Evolutionary conservation across 30 jellyfish, hydroid and myxozoan genomes (phyloP).

Genomic region (Aurelia aurita complex sp. Pacific): DNA sequence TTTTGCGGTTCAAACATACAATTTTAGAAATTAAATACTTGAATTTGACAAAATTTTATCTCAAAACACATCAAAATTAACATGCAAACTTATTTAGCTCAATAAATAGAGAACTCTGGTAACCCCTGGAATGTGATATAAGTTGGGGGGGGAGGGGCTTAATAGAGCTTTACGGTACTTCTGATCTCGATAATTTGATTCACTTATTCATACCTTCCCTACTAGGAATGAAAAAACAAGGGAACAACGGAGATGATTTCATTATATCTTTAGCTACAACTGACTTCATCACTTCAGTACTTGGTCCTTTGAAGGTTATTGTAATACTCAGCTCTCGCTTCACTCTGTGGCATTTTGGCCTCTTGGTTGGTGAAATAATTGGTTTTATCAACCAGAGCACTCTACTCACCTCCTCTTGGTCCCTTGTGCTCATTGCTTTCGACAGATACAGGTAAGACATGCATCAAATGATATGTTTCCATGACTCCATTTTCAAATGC

Average conservation of each 20-base stretch:
- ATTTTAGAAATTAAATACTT: too few species aligned
- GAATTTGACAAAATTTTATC: too few species aligned
- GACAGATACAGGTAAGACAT: conserved; percentile 4
- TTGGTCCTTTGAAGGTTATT: not conserved
- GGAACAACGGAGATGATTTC: not conserved
- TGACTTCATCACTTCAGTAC: not conserved
- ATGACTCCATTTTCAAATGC: too few species aligned
- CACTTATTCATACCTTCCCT: not conserved
- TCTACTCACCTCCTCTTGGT: not conserved
- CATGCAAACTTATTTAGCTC: too few species aligned
- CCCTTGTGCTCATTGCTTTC: conserved; percentile 2
- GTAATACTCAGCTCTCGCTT: not conserved
- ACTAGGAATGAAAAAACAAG: not conserved
- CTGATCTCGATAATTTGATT: too few species aligned
- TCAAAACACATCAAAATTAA: too few species aligned
- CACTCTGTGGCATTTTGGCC: not conserved
- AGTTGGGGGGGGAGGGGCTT: too few species aligned
- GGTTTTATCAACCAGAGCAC: not conserved
- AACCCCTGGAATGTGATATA: too few species aligned
- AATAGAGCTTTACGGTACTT: too few species aligned
- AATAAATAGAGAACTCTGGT: too few species aligned
- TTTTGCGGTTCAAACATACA: too few species aligned
- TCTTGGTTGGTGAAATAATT: not conserved
- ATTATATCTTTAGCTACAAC: not conserved
- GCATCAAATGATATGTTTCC: too few species aligned